Base-by-base conservation (phyloP, 2,797 vertebrate species). In the Sorex maritimensis region DNA sequence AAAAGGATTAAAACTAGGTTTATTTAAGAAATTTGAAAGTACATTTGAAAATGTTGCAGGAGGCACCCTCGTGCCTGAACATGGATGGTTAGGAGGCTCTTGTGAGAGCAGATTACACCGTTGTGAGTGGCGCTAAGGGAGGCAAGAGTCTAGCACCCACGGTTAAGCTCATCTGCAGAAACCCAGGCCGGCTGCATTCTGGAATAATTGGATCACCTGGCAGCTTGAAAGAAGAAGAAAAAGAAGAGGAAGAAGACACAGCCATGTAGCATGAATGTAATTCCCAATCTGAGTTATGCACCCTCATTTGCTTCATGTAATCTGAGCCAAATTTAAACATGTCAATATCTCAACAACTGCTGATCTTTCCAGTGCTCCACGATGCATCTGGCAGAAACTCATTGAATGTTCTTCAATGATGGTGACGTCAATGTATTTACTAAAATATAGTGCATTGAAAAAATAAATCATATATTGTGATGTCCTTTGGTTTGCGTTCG, bases 201-300 rank as follows among this genome's bases (percentile, higher is more conserved):
- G 83, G 96, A 97, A 98, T 97, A 97, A 98, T 97, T 97, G 96
- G 91, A 95, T 97, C 98, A 98, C 97, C 97, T 98, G 97, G 97
- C 95, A 96, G 96, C 93, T 91, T 94, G 93, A 97, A 96, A 96
- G 95, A 38, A 44, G 69, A 83, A 91, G 85, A 93, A 81, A 93
- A 72, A 87, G 77, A 82, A 49, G 83, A 93, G 63, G 79, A 84
- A 95, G 84, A 92, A 91, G 95, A 95, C 97, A 92, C 94, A 78
- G 78, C 89, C 87, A 89, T 86, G 89, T 95, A 94, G 84, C 97
- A 96, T 83, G 82, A 95, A 80, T 93, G 94, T 79, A 88, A 72
- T 93, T 95, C 93, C 90, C 88, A 94, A 89, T 81, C 95, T 92
- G 92, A 97, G 96, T 94, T 65, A 80, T 88, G 58, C 21, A 13